Conservation (phyloP, 2,888 invertebrate genomes). For the Linnaemya vulpina region DNA sequence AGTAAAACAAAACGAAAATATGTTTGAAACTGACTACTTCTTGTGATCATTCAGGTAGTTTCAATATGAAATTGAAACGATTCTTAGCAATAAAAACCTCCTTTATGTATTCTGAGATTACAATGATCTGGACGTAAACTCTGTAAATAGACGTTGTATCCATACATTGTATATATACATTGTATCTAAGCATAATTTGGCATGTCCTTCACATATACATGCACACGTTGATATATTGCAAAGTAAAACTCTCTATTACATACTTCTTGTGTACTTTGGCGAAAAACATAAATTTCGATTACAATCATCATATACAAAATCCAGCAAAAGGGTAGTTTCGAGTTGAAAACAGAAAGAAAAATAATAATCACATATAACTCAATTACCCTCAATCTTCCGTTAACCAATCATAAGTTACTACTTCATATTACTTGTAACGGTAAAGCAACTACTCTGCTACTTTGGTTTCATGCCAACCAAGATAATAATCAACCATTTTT, state of each 20-base stretch:
- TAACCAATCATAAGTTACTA: constrained; percentile 69
- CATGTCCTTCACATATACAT: background rate
- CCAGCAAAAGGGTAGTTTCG: constrained; percentile 58
- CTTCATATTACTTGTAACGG: constrained; percentile 24
- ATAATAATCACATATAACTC: constrained; percentile 41
- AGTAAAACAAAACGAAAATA: too few relatives aligned
- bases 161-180: constrained; percentile 5
- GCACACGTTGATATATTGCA: background rate
- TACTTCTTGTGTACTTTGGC: background rate
- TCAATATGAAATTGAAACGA: too few relatives aligned
- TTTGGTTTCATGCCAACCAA: constrained; percentile 51
- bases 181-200: constrained; percentile 8
- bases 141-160: too few relatives aligned
- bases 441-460: constrained; percentile 12
- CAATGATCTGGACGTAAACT: too few relatives aligned
- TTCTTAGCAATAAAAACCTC: too few relatives aligned
- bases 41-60: too few relatives aligned
- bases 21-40: too few relatives aligned
- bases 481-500: constrained; percentile 65
- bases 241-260: background rate
- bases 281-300: constrained; percentile 65
- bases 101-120: too few relatives aligned
- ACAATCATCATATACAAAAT: constrained; percentile 54
- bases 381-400: constrained; percentile 65
- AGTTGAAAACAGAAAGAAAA: constrained; percentile 15